Conservation (phyloP, 2,888 invertebrate genomes). For the Acleris cristana region DNA sequence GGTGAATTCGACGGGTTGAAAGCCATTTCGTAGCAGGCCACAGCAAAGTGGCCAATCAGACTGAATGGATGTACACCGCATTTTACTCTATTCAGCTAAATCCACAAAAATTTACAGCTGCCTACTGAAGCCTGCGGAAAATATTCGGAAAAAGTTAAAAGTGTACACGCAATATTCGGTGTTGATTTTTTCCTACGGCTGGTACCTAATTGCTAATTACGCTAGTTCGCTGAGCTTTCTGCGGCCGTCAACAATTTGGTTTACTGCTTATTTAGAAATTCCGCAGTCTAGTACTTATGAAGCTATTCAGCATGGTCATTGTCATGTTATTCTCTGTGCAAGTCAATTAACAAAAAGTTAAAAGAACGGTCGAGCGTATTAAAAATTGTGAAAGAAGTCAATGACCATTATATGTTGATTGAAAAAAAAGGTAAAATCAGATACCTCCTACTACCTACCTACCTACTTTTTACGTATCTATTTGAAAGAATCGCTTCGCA, state of each 20-base stretch:
- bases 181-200: constrained; percentile 41
- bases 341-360: no score
- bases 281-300: no score
- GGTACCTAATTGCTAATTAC: constrained; percentile 62
- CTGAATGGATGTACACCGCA: neutral
- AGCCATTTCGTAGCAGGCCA: neutral
- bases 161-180: neutral
- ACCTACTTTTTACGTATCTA: neutral
- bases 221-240: constrained; percentile 42
- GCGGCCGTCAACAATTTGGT: neutral
- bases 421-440: neutral
- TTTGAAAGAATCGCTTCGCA: no score
- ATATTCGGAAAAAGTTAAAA: neutral
- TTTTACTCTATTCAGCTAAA: neutral
- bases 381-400: no score
- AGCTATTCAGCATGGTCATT: no score
- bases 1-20: no score
- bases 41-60: constrained; percentile 8
- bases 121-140: neutral
- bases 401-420: no score
- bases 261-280: no score
- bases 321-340: no score
- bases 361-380: no score
- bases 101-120: neutral
- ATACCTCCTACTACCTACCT: neutral